These are phyloP conservation scores for Yoshiicerus persimilis DNA, from an alignment of 1,140 invertebrate species.

Conservation along the genomic window DNA sequence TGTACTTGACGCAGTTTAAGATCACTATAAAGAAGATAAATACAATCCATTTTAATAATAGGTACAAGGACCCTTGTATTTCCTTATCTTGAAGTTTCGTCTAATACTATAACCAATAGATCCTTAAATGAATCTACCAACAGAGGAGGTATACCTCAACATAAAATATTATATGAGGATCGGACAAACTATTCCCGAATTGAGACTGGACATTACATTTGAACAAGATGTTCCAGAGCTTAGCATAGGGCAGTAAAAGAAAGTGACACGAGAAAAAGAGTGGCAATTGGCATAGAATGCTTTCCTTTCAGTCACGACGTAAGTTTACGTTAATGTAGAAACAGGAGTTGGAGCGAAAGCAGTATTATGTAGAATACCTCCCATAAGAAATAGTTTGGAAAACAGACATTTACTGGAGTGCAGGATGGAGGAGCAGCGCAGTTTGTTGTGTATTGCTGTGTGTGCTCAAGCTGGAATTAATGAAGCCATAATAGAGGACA, in stretches of 20 bases:
- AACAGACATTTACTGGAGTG: background rate
- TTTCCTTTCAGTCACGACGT: background rate
- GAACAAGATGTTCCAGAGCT: background rate
- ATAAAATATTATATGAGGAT: background rate
- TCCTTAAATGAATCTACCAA: background rate
- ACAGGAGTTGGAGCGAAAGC: background rate
- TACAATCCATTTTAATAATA: too few relatives aligned
- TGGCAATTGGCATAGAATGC: background rate
- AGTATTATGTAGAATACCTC: background rate
- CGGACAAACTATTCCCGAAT: background rate
- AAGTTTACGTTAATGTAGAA: background rate
- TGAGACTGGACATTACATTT: background rate
- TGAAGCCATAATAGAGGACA: slow-evolving; percentile 36
- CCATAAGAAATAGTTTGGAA: background rate
- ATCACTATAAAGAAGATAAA: too few relatives aligned
- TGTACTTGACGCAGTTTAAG: too few relatives aligned
- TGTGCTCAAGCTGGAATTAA: slow-evolving; percentile 28
- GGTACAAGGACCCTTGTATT: too few relatives aligned
- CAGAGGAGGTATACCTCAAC: background rate
- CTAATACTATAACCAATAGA: background rate
- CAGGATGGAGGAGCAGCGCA: too few relatives aligned
- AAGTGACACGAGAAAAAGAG: background rate
- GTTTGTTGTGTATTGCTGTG: background rate
- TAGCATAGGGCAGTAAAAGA: background rate
- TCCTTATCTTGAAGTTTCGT: too few relatives aligned